Evolutionary conservation across 2,797 vertebrate genomes (phyloP).

Genomic region (Centropyge bicolor): DNA sequence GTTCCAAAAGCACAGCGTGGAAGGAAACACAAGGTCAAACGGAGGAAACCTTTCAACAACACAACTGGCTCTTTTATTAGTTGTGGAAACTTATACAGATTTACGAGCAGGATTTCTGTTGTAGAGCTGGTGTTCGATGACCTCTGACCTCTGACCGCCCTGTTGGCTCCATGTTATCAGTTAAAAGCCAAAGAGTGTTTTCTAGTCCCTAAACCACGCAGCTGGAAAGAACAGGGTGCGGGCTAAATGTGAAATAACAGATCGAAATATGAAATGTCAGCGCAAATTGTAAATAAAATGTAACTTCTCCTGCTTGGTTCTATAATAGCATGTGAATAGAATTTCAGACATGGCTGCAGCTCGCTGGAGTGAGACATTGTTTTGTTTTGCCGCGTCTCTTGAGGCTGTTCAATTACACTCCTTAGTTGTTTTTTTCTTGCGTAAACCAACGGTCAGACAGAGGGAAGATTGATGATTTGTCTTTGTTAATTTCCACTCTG

Average conservation of each 20-base stretch:
- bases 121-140: background rate
- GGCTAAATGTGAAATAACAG: constrained; percentile 46
- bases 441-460: constrained; percentile 71
- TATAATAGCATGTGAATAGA: constrained; percentile 63
- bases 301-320: constrained; percentile 54
- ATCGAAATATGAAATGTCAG: constrained; percentile 74
- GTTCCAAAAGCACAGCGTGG: background rate
- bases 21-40: constrained; percentile 17
- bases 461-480: constrained; percentile 81
- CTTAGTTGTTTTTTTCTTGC: constrained; percentile 80
- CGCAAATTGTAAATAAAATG: constrained; percentile 68
- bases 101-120: background rate
- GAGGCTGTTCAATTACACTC: constrained; percentile 77
- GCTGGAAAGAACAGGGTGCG: background rate
- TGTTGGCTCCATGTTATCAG: constrained; percentile 9
- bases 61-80: background rate
- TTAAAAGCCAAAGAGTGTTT: constrained; percentile 18
- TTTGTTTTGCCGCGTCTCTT: constrained; percentile 76
- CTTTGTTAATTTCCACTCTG: constrained; percentile 80
- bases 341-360: constrained; percentile 73
- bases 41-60: background rate
- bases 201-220: constrained; percentile 4
- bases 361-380: constrained; percentile 76
- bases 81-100: background rate
- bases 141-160: constrained; percentile 21